These are phyloP conservation scores for Glossophaga mutica DNA, from an alignment of 2,797 vertebrate genomes.

Conservation along the genomic window DNA sequence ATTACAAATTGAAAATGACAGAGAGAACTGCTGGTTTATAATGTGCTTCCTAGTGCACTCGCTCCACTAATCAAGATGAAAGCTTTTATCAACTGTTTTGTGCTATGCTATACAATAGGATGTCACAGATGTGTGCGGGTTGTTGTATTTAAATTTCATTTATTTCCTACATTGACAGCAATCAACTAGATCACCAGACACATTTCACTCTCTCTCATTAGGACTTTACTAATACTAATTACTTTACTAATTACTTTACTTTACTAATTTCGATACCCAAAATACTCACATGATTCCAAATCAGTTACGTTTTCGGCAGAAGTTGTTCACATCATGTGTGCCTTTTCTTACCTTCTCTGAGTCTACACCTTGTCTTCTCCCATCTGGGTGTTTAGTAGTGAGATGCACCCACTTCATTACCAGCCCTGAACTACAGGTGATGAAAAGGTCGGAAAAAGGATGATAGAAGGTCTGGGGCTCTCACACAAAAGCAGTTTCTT, in stretches of 20 bases:
- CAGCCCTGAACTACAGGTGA: background rate
- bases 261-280: background rate
- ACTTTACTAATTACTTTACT: no score
- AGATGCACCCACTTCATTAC: background rate
- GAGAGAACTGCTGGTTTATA: background rate
- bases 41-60: background rate
- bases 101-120: background rate
- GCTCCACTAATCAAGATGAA: background rate
- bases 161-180: background rate
- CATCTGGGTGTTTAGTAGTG: background rate
- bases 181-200: background rate
- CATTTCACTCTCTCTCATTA: background rate
- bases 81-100: background rate
- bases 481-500: background rate
- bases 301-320: background rate
- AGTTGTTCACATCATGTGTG: background rate
- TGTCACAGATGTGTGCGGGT: background rate
- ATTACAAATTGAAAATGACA: constrained; percentile 35
- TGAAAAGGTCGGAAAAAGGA: background rate
- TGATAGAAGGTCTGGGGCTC: background rate
- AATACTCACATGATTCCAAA: background rate
- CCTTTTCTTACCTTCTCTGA: background rate
- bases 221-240: background rate
- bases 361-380: background rate
- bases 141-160: background rate